phyloP scores from a whole-genome alignment of 2,797 vertebrate genomes.

The Parotocinclus haroldoi region DNA sequence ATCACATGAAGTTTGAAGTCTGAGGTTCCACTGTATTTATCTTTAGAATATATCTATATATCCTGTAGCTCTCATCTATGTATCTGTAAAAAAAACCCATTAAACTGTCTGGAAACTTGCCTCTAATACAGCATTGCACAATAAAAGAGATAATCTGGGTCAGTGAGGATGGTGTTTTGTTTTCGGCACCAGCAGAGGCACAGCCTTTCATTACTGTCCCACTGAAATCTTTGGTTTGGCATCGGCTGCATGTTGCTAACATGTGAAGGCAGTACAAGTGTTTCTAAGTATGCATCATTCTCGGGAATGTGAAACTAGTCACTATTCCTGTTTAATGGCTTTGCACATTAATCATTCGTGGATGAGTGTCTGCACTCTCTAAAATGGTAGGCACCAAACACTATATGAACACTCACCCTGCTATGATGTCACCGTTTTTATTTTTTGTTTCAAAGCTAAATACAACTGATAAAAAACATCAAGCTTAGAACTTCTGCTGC shows the following conservation, averaged over 20 bases:
- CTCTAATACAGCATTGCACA: neutral
- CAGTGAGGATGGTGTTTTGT: neutral
- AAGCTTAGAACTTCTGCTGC: no score
- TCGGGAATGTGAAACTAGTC: neutral
- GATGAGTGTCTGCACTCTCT: conserved; percentile 6
- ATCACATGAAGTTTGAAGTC: no score
- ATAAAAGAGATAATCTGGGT: neutral
- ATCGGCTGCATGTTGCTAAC: neutral
- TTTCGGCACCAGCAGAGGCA: neutral
- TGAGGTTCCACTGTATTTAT: no score
- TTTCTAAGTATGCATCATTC: neutral
- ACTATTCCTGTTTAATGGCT: neutral
- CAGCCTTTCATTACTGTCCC: neutral
- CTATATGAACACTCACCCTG: no score
- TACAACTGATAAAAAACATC: no score
- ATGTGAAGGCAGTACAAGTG: neutral
- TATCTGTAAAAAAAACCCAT: no score
- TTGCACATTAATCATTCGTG: neutral
- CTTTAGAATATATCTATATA: no score
- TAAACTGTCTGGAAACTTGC: neutral
- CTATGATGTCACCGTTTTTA: no score
- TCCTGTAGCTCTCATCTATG: no score
- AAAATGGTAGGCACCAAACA: no score
- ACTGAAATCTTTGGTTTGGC: neutral
- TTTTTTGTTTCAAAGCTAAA: no score